Evolutionary conservation across 2,797 vertebrate genomes (phyloP).

Genomic region (Galago senegalensis): DNA sequence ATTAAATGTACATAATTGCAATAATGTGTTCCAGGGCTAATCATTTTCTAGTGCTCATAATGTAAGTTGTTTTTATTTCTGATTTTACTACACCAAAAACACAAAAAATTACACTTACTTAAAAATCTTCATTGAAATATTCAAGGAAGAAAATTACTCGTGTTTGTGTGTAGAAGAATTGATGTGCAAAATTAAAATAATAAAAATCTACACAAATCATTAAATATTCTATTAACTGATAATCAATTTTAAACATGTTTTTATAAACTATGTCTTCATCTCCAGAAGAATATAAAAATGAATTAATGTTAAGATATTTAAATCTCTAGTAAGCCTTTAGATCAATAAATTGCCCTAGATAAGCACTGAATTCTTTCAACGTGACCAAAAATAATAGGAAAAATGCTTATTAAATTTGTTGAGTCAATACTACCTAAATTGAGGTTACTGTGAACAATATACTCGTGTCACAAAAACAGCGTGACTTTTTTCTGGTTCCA

Average conservation of each 20-base stretch:
- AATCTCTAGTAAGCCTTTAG: neutral
- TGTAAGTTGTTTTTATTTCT: slow-evolving; percentile 12
- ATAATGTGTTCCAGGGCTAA: neutral
- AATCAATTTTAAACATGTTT: neutral
- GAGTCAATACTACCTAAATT: neutral
- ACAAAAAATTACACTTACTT: neutral
- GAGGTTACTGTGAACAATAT: neutral
- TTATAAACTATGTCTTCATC: neutral
- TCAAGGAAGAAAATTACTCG: neutral
- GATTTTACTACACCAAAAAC: neutral
- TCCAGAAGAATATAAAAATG: slow-evolving; percentile 10
- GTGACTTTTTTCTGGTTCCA: neutral
- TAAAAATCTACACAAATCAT: neutral
- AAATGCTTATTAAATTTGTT: neutral
- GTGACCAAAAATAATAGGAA: neutral
- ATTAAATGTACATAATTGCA: neutral
- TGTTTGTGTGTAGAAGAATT: neutral
- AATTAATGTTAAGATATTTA: slow-evolving; percentile 8
- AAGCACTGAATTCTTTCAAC: neutral
- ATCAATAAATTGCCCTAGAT: neutral
- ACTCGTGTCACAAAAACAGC: neutral
- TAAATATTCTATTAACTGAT: neutral
- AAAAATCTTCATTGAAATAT: slow-evolving; percentile 37
- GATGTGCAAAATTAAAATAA: neutral
- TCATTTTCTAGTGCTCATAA: neutral